Base-by-base conservation (phyloP, 2,888 invertebrate species). In the Allacma fusca region DNA sequence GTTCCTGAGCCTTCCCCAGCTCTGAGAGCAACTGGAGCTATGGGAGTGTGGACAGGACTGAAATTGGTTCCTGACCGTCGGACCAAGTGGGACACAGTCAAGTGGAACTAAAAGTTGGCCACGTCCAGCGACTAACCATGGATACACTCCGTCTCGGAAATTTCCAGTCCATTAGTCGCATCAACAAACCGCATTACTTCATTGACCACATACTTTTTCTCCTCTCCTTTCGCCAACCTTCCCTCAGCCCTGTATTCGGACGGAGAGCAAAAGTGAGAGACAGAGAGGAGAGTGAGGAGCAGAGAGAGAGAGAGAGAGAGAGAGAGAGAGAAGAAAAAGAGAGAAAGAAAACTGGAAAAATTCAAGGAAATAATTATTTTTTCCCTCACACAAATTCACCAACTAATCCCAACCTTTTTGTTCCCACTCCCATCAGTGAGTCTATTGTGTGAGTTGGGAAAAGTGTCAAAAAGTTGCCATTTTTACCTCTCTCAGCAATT, bases 161-260 rank as follows among this genome's bases (percentile, higher is more conserved):
- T 76, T 78, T 78, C 76, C 78, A 76, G 62, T 75, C 78, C 78
- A 76, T 76, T 78, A 76, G 76, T 72, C 73, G 43, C 78, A 78
- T 76, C 78, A 75, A 78, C 78, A 78, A 78, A 78, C 78, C 70
- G 72, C 78, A 76, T 76, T 78, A 78, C 76, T 78, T 78, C 70
- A 76, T 68, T 78, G 78, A 78, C 78, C 78, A 67, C 59, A 68
- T 69, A 23, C 59, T 57, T 23, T 71, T 72, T 50, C 71, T 50
- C 44, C 28, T 44, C 24, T 23, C 23, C 71, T 24, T 50, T 71
- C 57, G 29, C 34, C 68, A 34, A 21, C 34, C 34, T 34, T 68
- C 34, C 26, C 26, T 65, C 24, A 19, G 12, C 26, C 26, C 65
- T 65, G n/a, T 12, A 65, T 28, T 19, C 65, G 28, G 62, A 1